Evolutionary conservation across 2,797 vertebrate species (phyloP).

Genomic region (Catamblyrhynchus diadema): DNA sequence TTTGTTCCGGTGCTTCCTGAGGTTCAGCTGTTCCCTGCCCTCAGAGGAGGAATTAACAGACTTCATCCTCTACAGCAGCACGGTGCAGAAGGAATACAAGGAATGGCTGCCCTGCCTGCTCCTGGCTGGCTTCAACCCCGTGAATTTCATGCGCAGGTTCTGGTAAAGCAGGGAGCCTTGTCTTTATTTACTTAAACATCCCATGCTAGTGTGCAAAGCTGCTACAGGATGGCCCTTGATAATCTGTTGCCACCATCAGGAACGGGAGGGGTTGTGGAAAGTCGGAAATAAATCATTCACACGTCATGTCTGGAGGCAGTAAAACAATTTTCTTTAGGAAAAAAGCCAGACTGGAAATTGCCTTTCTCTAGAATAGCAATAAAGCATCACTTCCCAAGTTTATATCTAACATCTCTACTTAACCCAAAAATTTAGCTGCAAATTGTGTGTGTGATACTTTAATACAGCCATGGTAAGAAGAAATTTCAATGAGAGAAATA

Average conservation of each 20-base stretch:
- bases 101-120: slow-evolving; percentile 79
- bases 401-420: accelerated
- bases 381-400: not conserved
- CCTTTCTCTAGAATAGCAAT: not conserved
- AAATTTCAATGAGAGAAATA: not conserved
- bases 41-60: slow-evolving; percentile 40
- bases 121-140: slow-evolving; percentile 76
- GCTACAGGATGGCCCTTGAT: not conserved
- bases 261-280: not conserved
- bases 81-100: slow-evolving; percentile 56
- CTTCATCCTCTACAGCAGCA: slow-evolving; percentile 54
- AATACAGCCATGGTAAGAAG: not conserved
- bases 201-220: not conserved
- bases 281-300: not conserved
- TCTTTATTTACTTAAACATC: not conserved
- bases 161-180: slow-evolving; percentile 67
- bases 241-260: not conserved
- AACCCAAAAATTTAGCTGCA: not conserved
- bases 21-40: slow-evolving; percentile 64
- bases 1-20: slow-evolving; percentile 75
- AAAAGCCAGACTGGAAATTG: not conserved
- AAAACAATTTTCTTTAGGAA: not conserved
- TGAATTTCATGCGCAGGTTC: slow-evolving; percentile 57
- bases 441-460: not conserved
- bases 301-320: not conserved